Evolutionary conservation across 2,888 invertebrate species (phyloP).

Genomic region (Cryptops parisi): DNA sequence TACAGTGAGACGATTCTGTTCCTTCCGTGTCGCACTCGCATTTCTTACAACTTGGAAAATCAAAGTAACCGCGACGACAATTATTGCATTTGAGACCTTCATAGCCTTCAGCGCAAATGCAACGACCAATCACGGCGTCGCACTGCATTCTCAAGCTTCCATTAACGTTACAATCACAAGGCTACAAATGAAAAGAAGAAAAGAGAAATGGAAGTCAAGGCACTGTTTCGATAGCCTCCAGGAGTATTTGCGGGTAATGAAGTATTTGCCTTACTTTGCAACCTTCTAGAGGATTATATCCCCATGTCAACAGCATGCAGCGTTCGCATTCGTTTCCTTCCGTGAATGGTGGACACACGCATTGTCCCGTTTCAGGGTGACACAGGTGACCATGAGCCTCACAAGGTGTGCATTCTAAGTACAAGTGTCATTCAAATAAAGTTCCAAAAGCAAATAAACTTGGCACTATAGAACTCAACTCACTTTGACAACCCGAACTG

Average conservation of each 20-base stretch:
- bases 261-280: constrained; percentile 58
- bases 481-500: constrained; percentile 34
- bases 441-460: neutral
- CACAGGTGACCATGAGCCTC: constrained; percentile 72
- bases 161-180: constrained; percentile 56
- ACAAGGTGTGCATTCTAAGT: constrained; percentile 65
- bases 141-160: constrained; percentile 56
- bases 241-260: too few species aligned
- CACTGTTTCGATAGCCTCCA: too few species aligned
- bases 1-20: constrained; percentile 35
- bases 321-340: constrained; percentile 66
- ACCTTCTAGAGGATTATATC: constrained; percentile 55
- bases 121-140: constrained; percentile 51
- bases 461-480: too few species aligned
- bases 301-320: constrained; percentile 69
- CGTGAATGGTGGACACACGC: constrained; percentile 77
- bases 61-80: constrained; percentile 75
- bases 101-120: constrained; percentile 37
- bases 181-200: constrained; percentile 26
- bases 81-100: constrained; percentile 53
- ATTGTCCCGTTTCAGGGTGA: constrained; percentile 73
- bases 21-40: constrained; percentile 72
- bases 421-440: neutral
- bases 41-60: constrained; percentile 69
- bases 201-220: neutral